Percentiles rank a stretch among this genome's conserved stretches.
Conservation (phyloP, 2,797 vertebrate species). For the Chrosomus eos region DNA sequence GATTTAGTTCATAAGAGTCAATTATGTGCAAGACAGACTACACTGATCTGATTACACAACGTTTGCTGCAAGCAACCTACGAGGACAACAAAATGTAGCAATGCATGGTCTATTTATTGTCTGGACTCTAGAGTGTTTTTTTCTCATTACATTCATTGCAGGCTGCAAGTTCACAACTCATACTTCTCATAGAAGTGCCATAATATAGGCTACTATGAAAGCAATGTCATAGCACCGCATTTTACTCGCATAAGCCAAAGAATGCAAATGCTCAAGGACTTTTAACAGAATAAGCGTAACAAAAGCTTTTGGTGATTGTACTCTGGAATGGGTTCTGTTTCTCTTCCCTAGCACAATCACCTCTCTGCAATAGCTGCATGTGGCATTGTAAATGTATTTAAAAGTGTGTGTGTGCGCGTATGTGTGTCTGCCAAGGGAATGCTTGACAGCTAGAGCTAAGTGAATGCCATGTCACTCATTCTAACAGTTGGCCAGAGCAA, state of each 20-base stretch:
- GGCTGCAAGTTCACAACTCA: neutral
- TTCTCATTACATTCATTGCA: neutral
- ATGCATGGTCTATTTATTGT: neutral
- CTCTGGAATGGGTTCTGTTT: neutral
- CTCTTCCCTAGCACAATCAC: neutral
- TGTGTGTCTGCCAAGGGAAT: neutral
- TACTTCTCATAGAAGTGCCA: neutral
- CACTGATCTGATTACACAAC: neutral
- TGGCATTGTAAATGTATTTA: slow-evolving; percentile 54
- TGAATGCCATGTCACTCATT: slow-evolving; percentile 69
- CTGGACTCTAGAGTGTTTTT: neutral
- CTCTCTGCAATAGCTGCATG: neutral
- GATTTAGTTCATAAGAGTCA: slow-evolving; percentile 15
- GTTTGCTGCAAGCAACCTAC: neutral
- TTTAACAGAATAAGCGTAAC: neutral
- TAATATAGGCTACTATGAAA: neutral
- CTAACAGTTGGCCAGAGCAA: slow-evolving; percentile 61
- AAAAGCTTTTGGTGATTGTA: neutral
- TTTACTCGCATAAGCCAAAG: neutral
- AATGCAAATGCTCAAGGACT: neutral
- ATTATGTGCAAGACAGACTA: slow-evolving; percentile 8
- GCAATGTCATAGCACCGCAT: neutral
- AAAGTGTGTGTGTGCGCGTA: neutral
- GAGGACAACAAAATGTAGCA: neutral
- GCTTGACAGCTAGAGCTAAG: slow-evolving; percentile 59